Evolutionary conservation across 2,797 vertebrate species (phyloP).

Genomic region (Clarias pachynema): DNA sequence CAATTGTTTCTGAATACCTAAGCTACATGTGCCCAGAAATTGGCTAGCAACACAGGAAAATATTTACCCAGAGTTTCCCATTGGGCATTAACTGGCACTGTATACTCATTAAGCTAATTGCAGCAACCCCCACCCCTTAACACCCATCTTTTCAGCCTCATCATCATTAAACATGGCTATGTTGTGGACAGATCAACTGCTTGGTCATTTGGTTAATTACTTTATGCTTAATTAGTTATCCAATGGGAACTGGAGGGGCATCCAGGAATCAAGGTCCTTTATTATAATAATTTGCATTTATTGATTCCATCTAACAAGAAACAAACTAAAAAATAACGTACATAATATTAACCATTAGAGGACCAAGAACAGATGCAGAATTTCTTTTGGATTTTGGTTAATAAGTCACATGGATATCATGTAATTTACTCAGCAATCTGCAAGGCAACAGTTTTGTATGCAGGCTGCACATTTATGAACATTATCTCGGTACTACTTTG

Average conservation of each 20-base stretch:
- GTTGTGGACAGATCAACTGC: constrained; percentile 38
- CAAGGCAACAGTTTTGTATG: not conserved
- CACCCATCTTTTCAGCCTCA: constrained; percentile 31
- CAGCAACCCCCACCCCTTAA: constrained; percentile 48
- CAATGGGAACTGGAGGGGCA: constrained; percentile 31
- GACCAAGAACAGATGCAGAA: not conserved
- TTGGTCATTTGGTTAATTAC: constrained; percentile 13
- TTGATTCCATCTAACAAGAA: not conserved
- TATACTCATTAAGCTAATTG: constrained; percentile 58
- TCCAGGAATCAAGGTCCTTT: not conserved
- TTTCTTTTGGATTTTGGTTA: not conserved
- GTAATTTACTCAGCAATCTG: not conserved
- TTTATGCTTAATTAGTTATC: constrained; percentile 43
- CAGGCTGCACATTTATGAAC: not conserved
- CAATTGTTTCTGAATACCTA: not conserved
- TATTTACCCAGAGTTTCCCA: not conserved
- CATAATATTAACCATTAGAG: not conserved
- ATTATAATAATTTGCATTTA: not conserved
- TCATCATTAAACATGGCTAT: constrained; percentile 25
- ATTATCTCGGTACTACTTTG: not conserved
- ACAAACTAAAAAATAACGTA: not conserved
- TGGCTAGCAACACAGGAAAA: not conserved
- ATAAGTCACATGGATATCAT: not conserved
- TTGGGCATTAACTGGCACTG: constrained; percentile 37
- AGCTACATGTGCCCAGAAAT: not conserved